Percentiles rank a stretch among this genome's conserved stretches.
Evolutionary conservation across 1,140 invertebrate genomes (phyloP).

Genomic region (Tribolium madens): DNA sequence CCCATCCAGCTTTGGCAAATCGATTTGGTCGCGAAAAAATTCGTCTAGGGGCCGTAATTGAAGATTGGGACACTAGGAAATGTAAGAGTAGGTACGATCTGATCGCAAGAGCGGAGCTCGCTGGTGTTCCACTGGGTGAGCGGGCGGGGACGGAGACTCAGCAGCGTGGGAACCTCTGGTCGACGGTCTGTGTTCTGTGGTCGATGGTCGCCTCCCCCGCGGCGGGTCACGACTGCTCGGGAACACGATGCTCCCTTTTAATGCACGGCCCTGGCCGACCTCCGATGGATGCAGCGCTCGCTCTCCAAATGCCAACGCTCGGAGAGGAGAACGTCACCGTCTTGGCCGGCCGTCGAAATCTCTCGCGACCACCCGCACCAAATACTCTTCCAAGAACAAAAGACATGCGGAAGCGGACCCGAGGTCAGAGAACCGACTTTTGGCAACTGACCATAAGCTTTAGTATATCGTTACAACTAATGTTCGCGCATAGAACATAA

Average conservation of each 20-base stretch:
- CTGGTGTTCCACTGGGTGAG: slow-evolving; percentile 32
- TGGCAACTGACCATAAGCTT: background rate
- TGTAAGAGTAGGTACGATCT: slow-evolving; percentile 17
- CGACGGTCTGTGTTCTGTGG: slow-evolving; percentile 43
- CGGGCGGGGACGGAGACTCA: slow-evolving; percentile 48
- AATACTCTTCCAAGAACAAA: background rate
- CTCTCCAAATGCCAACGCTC: slow-evolving; percentile 44
- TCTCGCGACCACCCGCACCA: slow-evolving; percentile 12
- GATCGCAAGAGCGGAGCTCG: slow-evolving; percentile 10
- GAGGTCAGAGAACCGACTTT: background rate
- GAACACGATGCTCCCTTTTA: slow-evolving; percentile 62
- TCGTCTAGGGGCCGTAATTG: background rate
- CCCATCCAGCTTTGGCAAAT: background rate
- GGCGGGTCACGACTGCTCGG: slow-evolving; percentile 61
- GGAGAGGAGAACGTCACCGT: slow-evolving; percentile 23
- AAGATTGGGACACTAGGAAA: slow-evolving; percentile 38
- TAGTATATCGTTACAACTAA: background rate
- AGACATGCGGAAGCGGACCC: background rate
- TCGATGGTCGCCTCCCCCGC: slow-evolving; percentile 60
- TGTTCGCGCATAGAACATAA: too few species aligned
- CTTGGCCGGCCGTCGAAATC: slow-evolving; percentile 14
- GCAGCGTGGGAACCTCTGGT: slow-evolving; percentile 61
- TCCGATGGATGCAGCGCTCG: slow-evolving; percentile 37
- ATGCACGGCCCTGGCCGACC: slow-evolving; percentile 51
- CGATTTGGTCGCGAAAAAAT: slow-evolving; percentile 29